Base-by-base conservation (phyloP, 92 coral and sea anemone species). In the Palythoa grandiflora region DNA sequence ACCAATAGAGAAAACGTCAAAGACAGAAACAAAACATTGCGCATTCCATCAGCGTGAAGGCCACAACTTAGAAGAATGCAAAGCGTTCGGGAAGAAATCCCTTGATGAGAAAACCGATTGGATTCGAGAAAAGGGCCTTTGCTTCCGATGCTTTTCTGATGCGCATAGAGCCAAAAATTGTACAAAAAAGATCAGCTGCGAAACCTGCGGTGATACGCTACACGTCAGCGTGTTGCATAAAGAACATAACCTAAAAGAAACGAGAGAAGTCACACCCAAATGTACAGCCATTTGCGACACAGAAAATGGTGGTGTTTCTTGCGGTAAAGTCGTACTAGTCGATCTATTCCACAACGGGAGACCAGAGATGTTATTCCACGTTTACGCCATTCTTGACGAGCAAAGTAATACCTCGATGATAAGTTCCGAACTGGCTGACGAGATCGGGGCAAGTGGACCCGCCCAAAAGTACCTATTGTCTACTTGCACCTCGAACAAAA, bases 341-440 rank as follows among this genome's bases (percentile, higher is more conserved):
- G 81, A 91, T 13, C 85, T 83, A 54, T 75, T 38, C 50, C 38
- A n/a, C 39, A 51, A 87, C 66, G 36, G 28, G 71, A 47, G 50
- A 53, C 86, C 91, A 13, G 71, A 65, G 6, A 68, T 28, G 6
- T 60, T 60, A 60, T 87, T 60, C 20, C 68, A 28, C 19, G 68
- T 60, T 6, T 60, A 60, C 68, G 93, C 93, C 17, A 73, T 90
- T n/a, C 40, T 90, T 3, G 90, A 90, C 90, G 93, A 90, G 40
- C 93, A 90, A 60, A 90, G 90, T 66, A 90, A 87, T 73, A 87
- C 84, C 13, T 90, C 93, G 3, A 78, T 87, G 90, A 80, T 87
- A 16, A 90, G 83, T 38, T 47, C 90, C 28, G 89, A 78, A 9
- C 87, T 90, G 10, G 83, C 59, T 1, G 83, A 90, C 73, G 9